phyloP scores from a whole-genome alignment of 2,113 vertebrate species.

The Herpailurus yagouaroundi region DNA sequence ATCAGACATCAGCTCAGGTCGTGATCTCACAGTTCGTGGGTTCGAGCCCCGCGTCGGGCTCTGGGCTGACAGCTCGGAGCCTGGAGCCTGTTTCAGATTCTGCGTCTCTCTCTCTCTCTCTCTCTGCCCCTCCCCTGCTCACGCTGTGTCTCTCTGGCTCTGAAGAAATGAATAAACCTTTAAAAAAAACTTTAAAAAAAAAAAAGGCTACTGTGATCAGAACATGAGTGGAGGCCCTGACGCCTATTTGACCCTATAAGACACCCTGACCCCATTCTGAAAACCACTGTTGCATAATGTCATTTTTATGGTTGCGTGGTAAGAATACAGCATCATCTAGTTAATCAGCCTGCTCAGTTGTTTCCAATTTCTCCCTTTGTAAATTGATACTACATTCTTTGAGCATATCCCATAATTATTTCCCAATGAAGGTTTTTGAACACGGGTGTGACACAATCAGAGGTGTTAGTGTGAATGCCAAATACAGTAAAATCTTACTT shows the following conservation, averaged over 20 bases:
- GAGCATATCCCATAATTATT: conserved; percentile 67
- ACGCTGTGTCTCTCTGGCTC: no score
- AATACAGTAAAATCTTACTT: conserved; percentile 54
- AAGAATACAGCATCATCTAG: not conserved
- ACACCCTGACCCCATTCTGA: not conserved
- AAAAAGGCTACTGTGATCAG: not conserved
- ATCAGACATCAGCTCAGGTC: no score
- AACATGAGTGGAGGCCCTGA: not conserved
- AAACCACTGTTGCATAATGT: not conserved
- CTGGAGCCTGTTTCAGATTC: no score
- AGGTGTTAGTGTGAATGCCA: conserved; percentile 24
- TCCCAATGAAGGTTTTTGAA: conserved; percentile 54
- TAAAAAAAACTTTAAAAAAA: no score
- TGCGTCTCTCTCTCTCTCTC: no score
- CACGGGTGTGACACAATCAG: conserved; percentile 39
- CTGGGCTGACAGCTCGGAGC: no score
- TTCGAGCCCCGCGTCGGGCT: no score
- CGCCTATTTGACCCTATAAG: not conserved
- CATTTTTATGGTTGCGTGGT: not conserved
- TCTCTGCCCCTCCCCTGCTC: no score
- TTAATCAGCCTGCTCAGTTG: not conserved
- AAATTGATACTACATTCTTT: conserved; percentile 32
- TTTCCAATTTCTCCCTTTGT: conserved; percentile 23
- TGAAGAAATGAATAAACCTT: no score
- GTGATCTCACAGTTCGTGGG: no score